Conservation (phyloP, 2,888 invertebrate genomes). For the Entomobrya proxima region DNA sequence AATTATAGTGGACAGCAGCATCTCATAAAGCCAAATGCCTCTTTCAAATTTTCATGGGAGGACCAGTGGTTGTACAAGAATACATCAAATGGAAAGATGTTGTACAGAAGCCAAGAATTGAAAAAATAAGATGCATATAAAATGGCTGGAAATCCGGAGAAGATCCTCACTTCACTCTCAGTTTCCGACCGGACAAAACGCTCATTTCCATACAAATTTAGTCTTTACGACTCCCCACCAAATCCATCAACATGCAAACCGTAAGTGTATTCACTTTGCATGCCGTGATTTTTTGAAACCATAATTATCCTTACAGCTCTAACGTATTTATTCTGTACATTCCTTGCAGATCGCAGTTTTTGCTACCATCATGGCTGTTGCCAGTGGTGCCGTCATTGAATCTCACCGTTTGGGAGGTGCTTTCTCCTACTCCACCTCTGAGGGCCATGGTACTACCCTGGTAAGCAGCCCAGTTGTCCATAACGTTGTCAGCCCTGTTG, state of each 20-base stretch:
- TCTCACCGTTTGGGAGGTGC: slow-evolving; percentile 70
- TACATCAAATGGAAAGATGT: not conserved
- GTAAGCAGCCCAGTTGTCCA: slow-evolving; percentile 54
- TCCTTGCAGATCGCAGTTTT: slow-evolving; percentile 68
- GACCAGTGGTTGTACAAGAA: not conserved
- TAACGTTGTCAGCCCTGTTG: slow-evolving; percentile 56
- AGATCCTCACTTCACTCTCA: slow-evolving; percentile 45
- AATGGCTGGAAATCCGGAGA: slow-evolving; percentile 30
- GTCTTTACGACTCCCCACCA: slow-evolving; percentile 23
- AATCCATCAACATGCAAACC: slow-evolving; percentile 66
- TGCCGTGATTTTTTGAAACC: not conserved
- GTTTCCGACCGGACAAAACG: slow-evolving; percentile 48
- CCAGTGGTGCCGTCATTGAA: slow-evolving; percentile 64
- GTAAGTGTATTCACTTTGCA: slow-evolving; percentile 51
- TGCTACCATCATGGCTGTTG: slow-evolving; percentile 69
- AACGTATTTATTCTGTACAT: no score
- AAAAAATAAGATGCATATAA: slow-evolving; percentile 24
- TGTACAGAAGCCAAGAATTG: not conserved
- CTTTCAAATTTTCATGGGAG: not conserved
- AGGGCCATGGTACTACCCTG: slow-evolving; percentile 35
- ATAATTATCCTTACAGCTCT: no score
- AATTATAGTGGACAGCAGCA: slow-evolving; percentile 12
- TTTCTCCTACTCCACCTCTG: slow-evolving; percentile 70
- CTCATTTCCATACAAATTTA: slow-evolving; percentile 26
- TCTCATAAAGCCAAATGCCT: not conserved